Evolutionary conservation across 2,797 vertebrate species (phyloP).

Genomic region (Amazonetta brasiliensis): DNA sequence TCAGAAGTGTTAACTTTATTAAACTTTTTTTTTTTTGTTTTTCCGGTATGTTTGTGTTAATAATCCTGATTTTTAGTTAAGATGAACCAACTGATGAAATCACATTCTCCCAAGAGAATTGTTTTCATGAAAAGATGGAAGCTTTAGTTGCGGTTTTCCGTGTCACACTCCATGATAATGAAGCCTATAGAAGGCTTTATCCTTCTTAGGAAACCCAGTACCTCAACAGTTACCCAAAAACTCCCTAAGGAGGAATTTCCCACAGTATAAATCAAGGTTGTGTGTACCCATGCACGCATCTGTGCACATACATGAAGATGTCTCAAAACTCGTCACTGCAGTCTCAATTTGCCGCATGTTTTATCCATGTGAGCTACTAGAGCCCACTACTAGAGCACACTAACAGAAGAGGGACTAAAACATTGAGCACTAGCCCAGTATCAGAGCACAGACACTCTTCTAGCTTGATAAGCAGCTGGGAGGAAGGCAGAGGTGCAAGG

Average conservation of each 20-base stretch:
- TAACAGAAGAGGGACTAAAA: neutral
- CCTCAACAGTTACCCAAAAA: neutral
- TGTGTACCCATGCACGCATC: neutral
- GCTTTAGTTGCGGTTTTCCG: conserved; percentile 24
- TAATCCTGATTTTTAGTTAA: neutral
- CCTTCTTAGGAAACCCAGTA: neutral
- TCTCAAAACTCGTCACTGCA: neutral
- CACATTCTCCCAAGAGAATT: neutral
- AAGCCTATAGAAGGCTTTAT: neutral
- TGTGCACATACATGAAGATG: neutral
- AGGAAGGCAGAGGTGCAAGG: neutral
- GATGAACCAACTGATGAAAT: neutral
- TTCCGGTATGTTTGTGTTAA: neutral
- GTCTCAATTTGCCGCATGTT: neutral
- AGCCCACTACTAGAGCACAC: neutral
- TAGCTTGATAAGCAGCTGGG: neutral
- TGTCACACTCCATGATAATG: conserved; percentile 3
- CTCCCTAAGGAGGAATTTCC: neutral
- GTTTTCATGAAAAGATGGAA: neutral
- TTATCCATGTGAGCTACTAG: neutral
- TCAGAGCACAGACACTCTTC: neutral
- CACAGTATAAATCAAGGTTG: neutral
- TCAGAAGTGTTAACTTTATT: neutral
- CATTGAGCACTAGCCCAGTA: neutral
- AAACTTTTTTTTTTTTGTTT: neutral